Base-by-base conservation (phyloP, 2,113 vertebrate genomes). In the Melanotaenia duboulayi region DNA sequence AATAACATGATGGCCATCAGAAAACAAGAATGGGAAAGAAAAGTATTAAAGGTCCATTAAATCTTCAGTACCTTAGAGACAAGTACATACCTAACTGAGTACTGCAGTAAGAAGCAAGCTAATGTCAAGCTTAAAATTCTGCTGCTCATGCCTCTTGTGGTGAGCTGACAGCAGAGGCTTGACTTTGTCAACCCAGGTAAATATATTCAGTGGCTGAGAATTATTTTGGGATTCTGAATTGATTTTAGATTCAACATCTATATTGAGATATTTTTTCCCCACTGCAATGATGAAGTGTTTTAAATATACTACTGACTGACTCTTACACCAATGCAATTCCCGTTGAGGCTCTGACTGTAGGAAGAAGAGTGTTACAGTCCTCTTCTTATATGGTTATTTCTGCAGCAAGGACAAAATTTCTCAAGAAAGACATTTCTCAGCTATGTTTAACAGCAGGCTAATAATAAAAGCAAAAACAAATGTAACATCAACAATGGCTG, bases 181-280 rank as follows among this genome's bases (percentile, higher is more conserved):
- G 52, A 20, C 37, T 55, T 57, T 68, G 52, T 28, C 23, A 54
- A 65, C 28, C 12, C 39, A 11, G 40, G 24, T 72, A 70, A 67
- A 63, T 71, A 70, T 25, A 65, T 63, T 52, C 20, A 77, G 63
- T 54, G 25, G 25, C 62, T 60, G 12, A 19, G 4, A 67, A 69
- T 63, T 48, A 68, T 55, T 81, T 82, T 69, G 44, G 35, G 35
- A 69, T 82, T 82, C 42, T 69, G 42, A 67, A 70, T 59, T n/a
- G 19, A 57, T 71, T 70, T 70, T 42, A 12, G 65, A n/a, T 83
- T 63, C 44, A 70, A 24, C 40, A 76, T 20, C 12, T 24, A 20
- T 17, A 14, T 6, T 12, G 37, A 14, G 50, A 40, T 59, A 17
- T 48, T 69, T 57, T 69, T 6, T 57, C 46, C 52, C 54, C 11